Evolutionary conservation across 2,888 invertebrate species (phyloP).

Genomic region (Geotrupes spiniger): DNA sequence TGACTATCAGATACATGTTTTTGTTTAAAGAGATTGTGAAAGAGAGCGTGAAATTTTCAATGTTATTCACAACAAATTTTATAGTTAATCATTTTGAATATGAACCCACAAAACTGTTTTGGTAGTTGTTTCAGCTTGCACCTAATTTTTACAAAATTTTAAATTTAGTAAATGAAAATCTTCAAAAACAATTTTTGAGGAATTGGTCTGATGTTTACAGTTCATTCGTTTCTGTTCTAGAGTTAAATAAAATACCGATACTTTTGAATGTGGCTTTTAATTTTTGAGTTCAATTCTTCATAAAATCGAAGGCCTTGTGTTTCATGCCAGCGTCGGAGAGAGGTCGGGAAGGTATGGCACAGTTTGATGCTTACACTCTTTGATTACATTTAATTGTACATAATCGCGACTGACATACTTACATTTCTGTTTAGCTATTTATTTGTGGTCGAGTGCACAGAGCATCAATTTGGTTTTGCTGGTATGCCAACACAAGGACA

Average conservation of each 20-base stretch:
- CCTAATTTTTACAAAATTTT: no score
- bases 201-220: background rate
- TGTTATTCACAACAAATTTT: no score
- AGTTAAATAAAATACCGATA: no score
- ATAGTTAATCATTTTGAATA: no score
- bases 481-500: conserved; percentile 51
- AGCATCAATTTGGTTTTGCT: conserved; percentile 40
- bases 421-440: conserved; percentile 17
- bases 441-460: conserved; percentile 25
- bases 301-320: conserved; percentile 51
- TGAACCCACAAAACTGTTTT: no score
- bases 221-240: background rate
- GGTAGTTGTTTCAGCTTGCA: no score
- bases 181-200: conserved; percentile 1
- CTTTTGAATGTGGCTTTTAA: no score
- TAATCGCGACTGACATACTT: conserved; percentile 2
- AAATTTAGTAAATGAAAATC: background rate
- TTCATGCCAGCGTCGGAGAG: conserved; percentile 62
- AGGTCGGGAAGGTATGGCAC: conserved; percentile 58
- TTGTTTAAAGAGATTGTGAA: no score
- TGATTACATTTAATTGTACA: conserved; percentile 20
- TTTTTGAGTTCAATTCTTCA: conserved; percentile 29
- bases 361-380: conserved; percentile 41
- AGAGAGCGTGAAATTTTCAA: no score
- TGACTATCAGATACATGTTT: no score